Evolutionary conservation across 2,797 vertebrate genomes (phyloP), one percentile per base, ranked within the genome.

Genomic region (Acanthiza pusilla): DNA sequence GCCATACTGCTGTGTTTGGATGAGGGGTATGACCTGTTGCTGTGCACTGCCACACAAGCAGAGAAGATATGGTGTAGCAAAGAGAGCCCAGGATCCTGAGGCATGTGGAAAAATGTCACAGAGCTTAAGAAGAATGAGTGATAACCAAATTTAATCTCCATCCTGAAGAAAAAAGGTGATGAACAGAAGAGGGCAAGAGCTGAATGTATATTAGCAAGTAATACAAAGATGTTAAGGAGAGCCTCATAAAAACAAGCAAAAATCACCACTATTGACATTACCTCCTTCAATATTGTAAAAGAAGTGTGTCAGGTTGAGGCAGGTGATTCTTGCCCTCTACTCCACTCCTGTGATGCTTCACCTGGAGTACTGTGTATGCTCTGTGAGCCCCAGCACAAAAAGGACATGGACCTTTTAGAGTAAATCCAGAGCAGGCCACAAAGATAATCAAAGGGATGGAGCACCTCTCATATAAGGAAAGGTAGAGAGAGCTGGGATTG

Each of bases 331-430:
- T 42, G 25, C 13, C 13, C 16, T 42, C 20, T 34, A 6, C 16
- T 29, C 25, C 34, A 14, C 16, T 57, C 25, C 16, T 30, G 25
- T 84, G 60, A 42, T 20, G 25, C 13, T 50, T 57, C 25, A 34
- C 11, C 43, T 84, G 43, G 13, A 30, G 11, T 34, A 42, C 36
- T 17, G 4, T 16, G 30, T 21, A 48, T 30, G 21, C 25, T 34
- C 30, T 25, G 16, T 34, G 11, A 19, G 13, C 11, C 11, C 51
- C 43, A 48, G 70, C 30, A 65, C 7, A 65, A 42, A 66, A 66
- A 65, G 6, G 51, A 42, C 2, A 3, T 0, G 2, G 70, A 30
- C 5, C 16, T 65, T 57, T 30, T 57, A 25, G 6, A 50, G 5
- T 20, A 48, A 84, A 57, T 57, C 34, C 34, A 50, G 70, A 42